Base-by-base conservation (phyloP, 2,888 invertebrate species). In the Mesorhabditis sp. region DNA sequence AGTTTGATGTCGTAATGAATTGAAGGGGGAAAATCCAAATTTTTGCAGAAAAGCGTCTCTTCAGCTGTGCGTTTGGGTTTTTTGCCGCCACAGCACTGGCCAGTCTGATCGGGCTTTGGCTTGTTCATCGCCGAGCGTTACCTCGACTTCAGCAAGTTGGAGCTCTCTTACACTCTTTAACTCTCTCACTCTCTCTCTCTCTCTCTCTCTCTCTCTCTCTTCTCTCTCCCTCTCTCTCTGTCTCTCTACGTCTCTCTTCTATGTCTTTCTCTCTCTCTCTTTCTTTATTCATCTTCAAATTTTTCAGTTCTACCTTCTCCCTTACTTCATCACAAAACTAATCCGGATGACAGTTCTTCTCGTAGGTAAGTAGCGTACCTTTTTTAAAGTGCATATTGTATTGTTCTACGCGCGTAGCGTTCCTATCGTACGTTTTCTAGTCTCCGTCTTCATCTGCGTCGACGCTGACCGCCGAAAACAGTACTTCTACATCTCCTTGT, bases 401-500 rank as follows among this genome's bases (percentile, higher is more conserved):
- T 2, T 50, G 58, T n/a, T 50, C n/a, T 50, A 13, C 7, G 10
- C n/a, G 7, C 7, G n/a, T 13, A 50, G 58, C n/a, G 7, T 50
- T 50, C 7, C 7, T 13, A 50, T 50, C 58, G 7, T 50, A 50
- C 7, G n/a, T n/a, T 50, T 50, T 50, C 58, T n/a, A 50, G 58
- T 50, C 58, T 10, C 58, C 58, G n/a, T 50, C 58, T 50, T 13
- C 58, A 50, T 50, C n/a, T 50, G 58, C 58, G n/a, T 50, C n/a
- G 58, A 50, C n/a, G 2, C 7, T n/a, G 58, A 50, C 10, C 58
- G 58, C 7, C 58, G 58, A n/a, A 50, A 50, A 50, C n/a, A n/a
- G 58, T 50, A 50, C n/a, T 50, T 50, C 58, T 50, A 50, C 58
- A n/a, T 50, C 58, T 50, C 58, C 10, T n/a, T 50, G 58, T 50